Evolutionary conservation across 2,888 invertebrate species (phyloP), one percentile per base, ranked within the genome.

Genomic region (Sesia apiformis): DNA sequence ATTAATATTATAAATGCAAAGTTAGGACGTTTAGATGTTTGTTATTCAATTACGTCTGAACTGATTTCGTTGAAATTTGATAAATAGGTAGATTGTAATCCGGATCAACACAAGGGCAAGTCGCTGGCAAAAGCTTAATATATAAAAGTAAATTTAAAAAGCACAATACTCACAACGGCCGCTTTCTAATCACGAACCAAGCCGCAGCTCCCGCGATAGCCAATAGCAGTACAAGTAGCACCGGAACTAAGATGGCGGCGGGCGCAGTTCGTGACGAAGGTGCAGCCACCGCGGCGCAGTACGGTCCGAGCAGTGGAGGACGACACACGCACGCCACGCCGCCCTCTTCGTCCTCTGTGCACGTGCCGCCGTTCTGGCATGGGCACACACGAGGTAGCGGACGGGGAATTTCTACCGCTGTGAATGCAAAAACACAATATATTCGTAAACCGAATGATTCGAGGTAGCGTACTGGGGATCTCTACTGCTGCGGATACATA

Each of bases 351-450:
- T 83, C 84, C 43, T 69, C 72, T 40, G 80, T 77, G 79, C 98
- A 98, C 53, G 92, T 76, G 43, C 97, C 98, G 55, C 97, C 96
- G 78, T 97, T 97, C 78, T 94, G 92, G 79, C 98, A 98, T 52
- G 91, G 92, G 65, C 98, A 98, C 50, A 94, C 90, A 64, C 92
- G 91, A 3, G 96, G 97, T 57, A 91, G 90, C 0, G 95, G 93
- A 53, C 94, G 92, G 52, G 93, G 92, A 5, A 92, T 79, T 76
- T 97, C 97, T 52, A 93, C 93, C 0, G 95, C 94, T 90, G 74
- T n/a, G 64, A 57, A 57, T 51, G 54, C 56, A 56, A 43, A 23
- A 23, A 23, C 23, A 23, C 23, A 23, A 23, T 23, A 23, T 23
- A 23, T 23, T 23, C 23, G 23, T 23, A 23, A 23, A 23, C 23